Evolutionary conservation across 2,113 vertebrate genomes (phyloP), one percentile per base, ranked within the genome.

Genomic region (Mastomys coucha): DNA sequence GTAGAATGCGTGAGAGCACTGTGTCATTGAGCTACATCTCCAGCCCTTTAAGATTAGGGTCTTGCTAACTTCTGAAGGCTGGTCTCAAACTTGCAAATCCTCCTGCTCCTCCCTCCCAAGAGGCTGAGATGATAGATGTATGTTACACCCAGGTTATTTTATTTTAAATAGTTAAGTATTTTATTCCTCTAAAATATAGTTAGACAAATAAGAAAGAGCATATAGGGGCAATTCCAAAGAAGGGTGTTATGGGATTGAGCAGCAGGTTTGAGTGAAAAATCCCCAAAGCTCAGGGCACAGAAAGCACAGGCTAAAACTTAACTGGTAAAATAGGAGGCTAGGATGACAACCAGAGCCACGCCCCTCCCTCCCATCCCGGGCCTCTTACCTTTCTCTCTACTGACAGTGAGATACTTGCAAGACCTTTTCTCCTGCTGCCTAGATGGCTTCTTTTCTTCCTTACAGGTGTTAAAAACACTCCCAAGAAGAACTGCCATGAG

Each of bases 91-190:
- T 19, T 42, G 67, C 13, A 73, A 73, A 28, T 56, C 36, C 49
- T 88, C 67, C 36, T 88, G 13, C 7, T 19, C 31, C 42, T 51
- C 42, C 28, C 45, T 36, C 45, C 45, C 19, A 36, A 22, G 65
- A 36, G 65, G 31, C 5, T 69, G 42, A 9, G 31, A 14, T 36
- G 7, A 51, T 24, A 69, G 11, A 13, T 49, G 26, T 53, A 9
- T 69, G 45, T 4, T 24, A 87, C 42, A 86, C 60, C 39, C 42
- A 85, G 42, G 39, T 69, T 49, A 53, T n/a, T 70, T 36, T 70
- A 36, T 70, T 87, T 94, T 97, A 88, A 87, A 87, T 87, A n/a
- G 53, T 17, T 53, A 85, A 91, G 76, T 80, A 75, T 42, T 31
- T 2, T 1, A 0, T 87, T 72, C 39, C 24, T 77, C 89, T 89